Evolutionary conservation across 2,797 vertebrate species (phyloP).

Genomic region (Urocyon cinereoargenteus): DNA sequence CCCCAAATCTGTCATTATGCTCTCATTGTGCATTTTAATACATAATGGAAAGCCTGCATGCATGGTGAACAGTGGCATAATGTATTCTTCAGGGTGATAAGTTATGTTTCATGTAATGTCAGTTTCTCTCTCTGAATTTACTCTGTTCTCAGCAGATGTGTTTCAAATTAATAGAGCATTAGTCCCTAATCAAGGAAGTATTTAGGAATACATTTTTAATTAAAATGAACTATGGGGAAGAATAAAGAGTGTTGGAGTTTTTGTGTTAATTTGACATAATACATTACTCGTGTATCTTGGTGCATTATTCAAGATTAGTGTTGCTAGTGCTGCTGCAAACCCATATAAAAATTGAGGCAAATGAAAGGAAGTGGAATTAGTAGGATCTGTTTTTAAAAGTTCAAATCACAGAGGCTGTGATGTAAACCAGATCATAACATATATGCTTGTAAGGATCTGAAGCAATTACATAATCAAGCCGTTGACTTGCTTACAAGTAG

Average conservation of each 20-base stretch:
- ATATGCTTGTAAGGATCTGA: neutral
- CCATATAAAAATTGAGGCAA: constrained; percentile 59
- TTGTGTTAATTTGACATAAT: constrained; percentile 81
- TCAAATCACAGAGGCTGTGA: neutral
- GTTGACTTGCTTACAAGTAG: neutral
- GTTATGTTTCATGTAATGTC: constrained; percentile 76
- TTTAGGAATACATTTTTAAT: constrained; percentile 86
- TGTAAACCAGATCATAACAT: constrained; percentile 32
- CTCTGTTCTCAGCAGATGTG: constrained; percentile 79
- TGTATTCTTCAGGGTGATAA: constrained; percentile 81
- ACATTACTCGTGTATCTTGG: constrained; percentile 59
- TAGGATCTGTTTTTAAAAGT: neutral
- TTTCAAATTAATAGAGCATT: constrained; percentile 86
- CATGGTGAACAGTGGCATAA: constrained; percentile 70
- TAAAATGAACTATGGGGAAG: constrained; percentile 83
- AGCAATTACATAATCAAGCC: constrained; percentile 21
- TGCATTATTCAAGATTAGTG: constrained; percentile 67
- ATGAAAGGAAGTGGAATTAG: constrained; percentile 52
- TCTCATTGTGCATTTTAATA: constrained; percentile 73
- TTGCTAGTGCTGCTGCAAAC: constrained; percentile 78
- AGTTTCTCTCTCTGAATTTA: constrained; percentile 83
- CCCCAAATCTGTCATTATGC: constrained; percentile 75
- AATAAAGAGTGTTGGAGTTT: constrained; percentile 82
- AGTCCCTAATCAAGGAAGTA: constrained; percentile 85
- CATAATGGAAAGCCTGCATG: constrained; percentile 68